Conservation (phyloP, 2,888 invertebrate genomes). For the Gandaritis pyraliata region DNA sequence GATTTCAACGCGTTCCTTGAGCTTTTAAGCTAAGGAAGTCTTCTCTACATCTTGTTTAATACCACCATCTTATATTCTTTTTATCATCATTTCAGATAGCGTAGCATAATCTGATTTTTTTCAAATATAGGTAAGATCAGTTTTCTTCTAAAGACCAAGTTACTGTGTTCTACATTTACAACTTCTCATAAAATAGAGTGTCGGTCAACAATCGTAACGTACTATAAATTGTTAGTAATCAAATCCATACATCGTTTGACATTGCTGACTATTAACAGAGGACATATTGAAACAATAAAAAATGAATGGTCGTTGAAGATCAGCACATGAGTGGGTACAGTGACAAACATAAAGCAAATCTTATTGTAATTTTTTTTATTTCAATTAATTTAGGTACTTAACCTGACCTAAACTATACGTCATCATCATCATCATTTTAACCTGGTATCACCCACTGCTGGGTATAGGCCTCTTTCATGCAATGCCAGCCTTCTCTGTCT, state of each 20-base stretch:
- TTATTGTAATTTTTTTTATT: too few relatives aligned
- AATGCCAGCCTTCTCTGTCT: too few relatives aligned
- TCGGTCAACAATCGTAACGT: constrained; percentile 11
- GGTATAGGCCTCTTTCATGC: too few relatives aligned
- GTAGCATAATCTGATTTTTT: not conserved
- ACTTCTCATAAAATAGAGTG: constrained; percentile 9
- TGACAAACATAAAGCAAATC: constrained; percentile 5
- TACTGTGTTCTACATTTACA: constrained; percentile 5
- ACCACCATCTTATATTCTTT: not conserved
- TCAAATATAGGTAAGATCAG: too few relatives aligned
- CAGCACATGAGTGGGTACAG: constrained; percentile 18
- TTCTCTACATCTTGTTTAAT: constrained; percentile 18
- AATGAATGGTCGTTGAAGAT: constrained; percentile 39
- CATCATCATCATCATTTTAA: too few relatives aligned
- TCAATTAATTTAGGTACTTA: too few relatives aligned
- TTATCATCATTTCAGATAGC: not conserved
- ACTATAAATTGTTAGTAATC: constrained; percentile 26
- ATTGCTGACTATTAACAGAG: constrained; percentile 34
- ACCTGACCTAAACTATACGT: too few relatives aligned
- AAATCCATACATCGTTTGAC: constrained; percentile 31
- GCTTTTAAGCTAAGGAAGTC: constrained; percentile 19
- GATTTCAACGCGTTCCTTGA: constrained; percentile 35
- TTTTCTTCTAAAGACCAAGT: not conserved
- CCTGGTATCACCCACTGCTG: too few relatives aligned
- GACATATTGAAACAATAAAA: constrained; percentile 52